Evolutionary conservation across 2,888 invertebrate species (phyloP).

Genomic region (Polydrusus cervinus): DNA sequence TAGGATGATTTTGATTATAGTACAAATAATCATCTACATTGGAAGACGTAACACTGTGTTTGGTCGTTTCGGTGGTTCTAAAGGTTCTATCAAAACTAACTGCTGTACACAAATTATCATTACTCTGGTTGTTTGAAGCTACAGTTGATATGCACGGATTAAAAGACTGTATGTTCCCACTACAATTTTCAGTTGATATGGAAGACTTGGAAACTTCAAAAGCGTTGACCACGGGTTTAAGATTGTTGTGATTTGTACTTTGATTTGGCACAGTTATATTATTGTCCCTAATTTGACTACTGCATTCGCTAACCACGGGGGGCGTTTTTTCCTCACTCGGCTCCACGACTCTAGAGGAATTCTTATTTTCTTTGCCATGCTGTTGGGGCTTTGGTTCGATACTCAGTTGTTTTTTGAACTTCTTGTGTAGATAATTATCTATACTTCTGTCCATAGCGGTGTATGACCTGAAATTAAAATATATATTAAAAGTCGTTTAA

Average conservation of each 20-base stretch:
- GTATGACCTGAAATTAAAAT: constrained; percentile 54
- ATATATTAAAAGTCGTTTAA: constrained; percentile 1
- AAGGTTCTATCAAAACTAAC: constrained; percentile 67
- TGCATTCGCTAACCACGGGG: constrained; percentile 9
- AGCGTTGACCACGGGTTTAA: constrained; percentile 56
- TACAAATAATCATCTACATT: constrained; percentile 34
- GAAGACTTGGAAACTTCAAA: constrained; percentile 67
- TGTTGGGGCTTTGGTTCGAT: constrained; percentile 65
- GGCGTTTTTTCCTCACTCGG: constrained; percentile 64
- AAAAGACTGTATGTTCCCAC: constrained; percentile 63
- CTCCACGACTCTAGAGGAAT: constrained; percentile 61
- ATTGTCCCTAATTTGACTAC: constrained; percentile 60
- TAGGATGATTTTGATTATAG: constrained; percentile 34
- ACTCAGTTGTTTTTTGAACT: constrained; percentile 90
- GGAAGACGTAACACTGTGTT: constrained; percentile 46
- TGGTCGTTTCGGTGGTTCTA: constrained; percentile 60
- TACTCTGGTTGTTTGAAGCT: constrained; percentile 62
- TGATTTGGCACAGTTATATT: constrained; percentile 65
- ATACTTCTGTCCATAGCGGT: constrained; percentile 67
- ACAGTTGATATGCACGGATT: constrained; percentile 69
- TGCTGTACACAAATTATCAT: constrained; percentile 54
- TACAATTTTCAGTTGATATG: constrained; percentile 67
- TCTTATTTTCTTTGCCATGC: constrained; percentile 63
- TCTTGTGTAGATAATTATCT: constrained; percentile 90
- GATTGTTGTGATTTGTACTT: constrained; percentile 66